phyloP scores from a whole-genome alignment of 1,140 invertebrate genomes.

The Pseudachorutes palmiensis region DNA sequence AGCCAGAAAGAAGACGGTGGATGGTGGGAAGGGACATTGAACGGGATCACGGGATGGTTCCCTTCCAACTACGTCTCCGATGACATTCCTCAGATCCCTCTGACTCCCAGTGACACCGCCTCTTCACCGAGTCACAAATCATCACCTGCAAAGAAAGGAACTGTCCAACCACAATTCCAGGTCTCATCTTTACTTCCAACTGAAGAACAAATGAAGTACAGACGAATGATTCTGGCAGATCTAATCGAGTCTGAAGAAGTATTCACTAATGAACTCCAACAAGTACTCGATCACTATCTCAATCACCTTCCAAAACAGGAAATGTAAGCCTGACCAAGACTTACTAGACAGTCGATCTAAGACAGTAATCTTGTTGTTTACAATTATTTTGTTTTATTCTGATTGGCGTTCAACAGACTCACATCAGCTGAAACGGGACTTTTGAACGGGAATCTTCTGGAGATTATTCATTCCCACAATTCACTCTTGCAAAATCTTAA shows the following conservation, averaged over 20 bases:
- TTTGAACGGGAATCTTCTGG: slow-evolving; percentile 76
- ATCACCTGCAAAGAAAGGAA: background rate
- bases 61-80: slow-evolving; percentile 95
- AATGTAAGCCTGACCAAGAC: slow-evolving; percentile 58
- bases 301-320: slow-evolving; percentile 70
- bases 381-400: background rate
- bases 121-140: slow-evolving; percentile 9
- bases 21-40: slow-evolving; percentile 91
- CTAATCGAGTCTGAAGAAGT: slow-evolving; percentile 84
- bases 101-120: background rate
- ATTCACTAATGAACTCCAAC: slow-evolving; percentile 79
- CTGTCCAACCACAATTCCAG: background rate
- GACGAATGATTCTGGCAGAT: slow-evolving; percentile 80
- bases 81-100: slow-evolving; percentile 19
- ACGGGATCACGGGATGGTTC: slow-evolving; percentile 95
- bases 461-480: slow-evolving; percentile 74
- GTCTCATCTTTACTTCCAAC: slow-evolving; percentile 45
- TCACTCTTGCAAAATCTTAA: slow-evolving; percentile 66
- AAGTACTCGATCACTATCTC: slow-evolving; percentile 72
- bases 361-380: background rate
- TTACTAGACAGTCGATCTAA: background rate
- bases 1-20: slow-evolving; percentile 86
- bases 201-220: slow-evolving; percentile 57
- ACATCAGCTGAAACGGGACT: slow-evolving; percentile 74
- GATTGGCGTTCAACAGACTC: slow-evolving; percentile 51